These are phyloP conservation scores for Metopolophium dirhodum DNA, from an alignment of 1,140 invertebrate species.

Conservation along the genomic window DNA sequence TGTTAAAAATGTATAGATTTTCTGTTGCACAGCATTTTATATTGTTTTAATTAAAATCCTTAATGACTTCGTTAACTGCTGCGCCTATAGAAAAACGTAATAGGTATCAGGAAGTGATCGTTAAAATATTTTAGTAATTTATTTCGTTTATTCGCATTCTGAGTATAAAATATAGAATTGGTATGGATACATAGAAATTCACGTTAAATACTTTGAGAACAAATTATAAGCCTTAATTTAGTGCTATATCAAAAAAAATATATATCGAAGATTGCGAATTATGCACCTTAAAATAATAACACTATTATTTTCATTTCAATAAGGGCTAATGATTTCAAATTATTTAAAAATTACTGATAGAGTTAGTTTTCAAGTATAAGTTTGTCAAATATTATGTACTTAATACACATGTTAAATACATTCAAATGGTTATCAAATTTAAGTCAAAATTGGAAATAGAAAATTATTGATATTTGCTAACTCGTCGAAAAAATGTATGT, in stretches of 20 bases:
- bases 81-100: neutral
- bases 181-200: neutral
- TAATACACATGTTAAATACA: too few relatives aligned
- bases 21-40: neutral
- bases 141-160: neutral
- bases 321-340: too few relatives aligned
- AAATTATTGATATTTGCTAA: too few relatives aligned
- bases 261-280: too few relatives aligned
- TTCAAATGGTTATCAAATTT: too few relatives aligned
- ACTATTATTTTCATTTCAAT: too few relatives aligned
- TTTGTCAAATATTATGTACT: too few relatives aligned
- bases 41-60: neutral
- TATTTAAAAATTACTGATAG: too few relatives aligned
- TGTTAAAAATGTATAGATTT: neutral
- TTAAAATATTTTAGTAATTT: neutral
- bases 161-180: neutral
- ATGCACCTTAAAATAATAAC: too few relatives aligned
- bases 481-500: too few relatives aligned
- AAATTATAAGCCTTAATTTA: neutral
- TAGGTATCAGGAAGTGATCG: neutral
- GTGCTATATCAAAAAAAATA: neutral
- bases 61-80: neutral
- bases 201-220: neutral
- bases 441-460: too few relatives aligned
- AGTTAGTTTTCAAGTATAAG: too few relatives aligned